Evolutionary conservation across 2,888 invertebrate genomes (phyloP).

Genomic region (Lasioglossum lativentre): DNA sequence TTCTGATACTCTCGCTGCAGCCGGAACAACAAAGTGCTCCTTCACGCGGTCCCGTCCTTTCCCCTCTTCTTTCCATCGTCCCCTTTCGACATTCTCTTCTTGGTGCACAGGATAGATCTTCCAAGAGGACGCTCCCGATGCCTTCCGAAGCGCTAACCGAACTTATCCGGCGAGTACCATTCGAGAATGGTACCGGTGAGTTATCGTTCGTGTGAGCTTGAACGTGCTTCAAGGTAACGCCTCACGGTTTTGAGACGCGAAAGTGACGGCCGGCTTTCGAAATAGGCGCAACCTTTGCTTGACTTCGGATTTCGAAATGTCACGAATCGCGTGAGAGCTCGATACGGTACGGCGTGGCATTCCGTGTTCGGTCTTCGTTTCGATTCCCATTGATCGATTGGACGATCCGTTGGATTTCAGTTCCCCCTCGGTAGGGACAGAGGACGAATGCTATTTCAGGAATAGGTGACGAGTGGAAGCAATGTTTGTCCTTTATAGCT

Average conservation of each 20-base stretch:
- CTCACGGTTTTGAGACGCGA: constrained; percentile 17
- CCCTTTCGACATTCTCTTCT: constrained; percentile 1
- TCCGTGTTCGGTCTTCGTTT: neutral
- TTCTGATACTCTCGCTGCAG: constrained; percentile 81
- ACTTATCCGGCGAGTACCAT: constrained; percentile 54
- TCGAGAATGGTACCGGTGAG: constrained; percentile 31
- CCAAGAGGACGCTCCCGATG: constrained; percentile 8
- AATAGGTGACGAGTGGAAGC: neutral
- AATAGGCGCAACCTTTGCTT: constrained; percentile 36
- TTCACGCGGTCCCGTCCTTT: constrained; percentile 46
- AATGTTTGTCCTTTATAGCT: neutral
- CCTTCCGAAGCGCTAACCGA: constrained; percentile 2
- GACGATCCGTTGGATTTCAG: neutral
- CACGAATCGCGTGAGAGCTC: constrained; percentile 21
- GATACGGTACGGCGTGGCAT: neutral
- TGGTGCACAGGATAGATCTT: constrained; percentile 14
- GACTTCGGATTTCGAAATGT: constrained; percentile 23
- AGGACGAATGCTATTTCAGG: neutral
- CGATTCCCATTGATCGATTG: neutral
- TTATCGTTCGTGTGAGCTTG: constrained; percentile 32
- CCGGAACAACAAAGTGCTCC: constrained; percentile 81
- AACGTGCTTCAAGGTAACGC: constrained; percentile 31
- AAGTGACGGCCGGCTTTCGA: constrained; percentile 44
- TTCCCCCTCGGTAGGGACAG: neutral
- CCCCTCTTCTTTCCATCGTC: constrained; percentile 32